Conservation (phyloP, 2,113 vertebrate species). For the Prunella himalayana region DNA sequence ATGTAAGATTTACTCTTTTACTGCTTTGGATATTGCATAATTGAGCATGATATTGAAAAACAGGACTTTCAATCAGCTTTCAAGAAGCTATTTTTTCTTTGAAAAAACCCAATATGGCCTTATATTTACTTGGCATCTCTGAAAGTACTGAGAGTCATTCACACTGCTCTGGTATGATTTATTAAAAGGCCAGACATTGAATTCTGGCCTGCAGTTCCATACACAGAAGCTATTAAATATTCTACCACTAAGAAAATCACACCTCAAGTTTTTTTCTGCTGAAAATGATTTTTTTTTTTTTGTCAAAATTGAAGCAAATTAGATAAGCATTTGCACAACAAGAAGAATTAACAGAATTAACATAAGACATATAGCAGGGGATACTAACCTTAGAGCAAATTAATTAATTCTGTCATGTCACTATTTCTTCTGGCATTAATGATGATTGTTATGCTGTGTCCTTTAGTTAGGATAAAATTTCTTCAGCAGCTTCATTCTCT, state of each 20-base stretch:
- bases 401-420: background rate
- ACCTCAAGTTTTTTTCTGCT: background rate
- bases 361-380: background rate
- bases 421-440: background rate
- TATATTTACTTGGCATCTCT: slow-evolving; percentile 8
- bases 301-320: background rate
- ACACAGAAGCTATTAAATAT: background rate
- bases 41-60: slow-evolving; percentile 20
- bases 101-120: background rate
- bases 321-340: background rate
- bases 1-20: background rate
- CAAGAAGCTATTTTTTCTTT: background rate
- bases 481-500: background rate
- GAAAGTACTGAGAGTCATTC: background rate
- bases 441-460: background rate
- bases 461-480: background rate
- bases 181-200: background rate
- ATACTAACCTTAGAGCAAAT: background rate
- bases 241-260: background rate
- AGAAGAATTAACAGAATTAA: background rate
- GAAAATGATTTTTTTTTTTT: background rate
- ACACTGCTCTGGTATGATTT: background rate
- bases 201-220: background rate
- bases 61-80: background rate
- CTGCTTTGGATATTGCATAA: background rate